A percentile compares a stretch with the other conserved stretches of the same genome.
Evolutionary conservation across 2,113 vertebrate genomes (phyloP).

Genomic region (Porphyrio hochstetteri): DNA sequence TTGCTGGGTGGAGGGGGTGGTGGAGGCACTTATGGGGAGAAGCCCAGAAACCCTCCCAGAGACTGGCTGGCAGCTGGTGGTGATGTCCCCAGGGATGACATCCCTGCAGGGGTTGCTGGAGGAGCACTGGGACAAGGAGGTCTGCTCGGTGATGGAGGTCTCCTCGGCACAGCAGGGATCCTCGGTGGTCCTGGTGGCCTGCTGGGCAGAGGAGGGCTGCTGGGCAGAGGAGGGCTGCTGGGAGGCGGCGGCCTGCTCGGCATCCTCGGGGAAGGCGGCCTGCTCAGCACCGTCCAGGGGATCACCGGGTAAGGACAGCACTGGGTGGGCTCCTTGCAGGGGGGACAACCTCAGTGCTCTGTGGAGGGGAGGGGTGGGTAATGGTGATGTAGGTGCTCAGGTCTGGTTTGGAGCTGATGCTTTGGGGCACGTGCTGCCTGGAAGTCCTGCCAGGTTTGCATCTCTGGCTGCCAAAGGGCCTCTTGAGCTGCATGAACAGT

Average conservation of each 20-base stretch:
- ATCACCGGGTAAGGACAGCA: slow-evolving; percentile 66
- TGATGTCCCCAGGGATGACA: neutral
- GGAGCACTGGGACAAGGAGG: slow-evolving; percentile 11
- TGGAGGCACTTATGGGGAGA: rapidly evolving
- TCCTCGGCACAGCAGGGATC: slow-evolving; percentile 21
- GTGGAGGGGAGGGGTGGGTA: neutral
- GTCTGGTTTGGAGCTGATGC: neutral
- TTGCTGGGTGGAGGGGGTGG: neutral
- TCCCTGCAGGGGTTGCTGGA: neutral
- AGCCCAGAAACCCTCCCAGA: neutral
- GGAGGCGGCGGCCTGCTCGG: slow-evolving; percentile 63
- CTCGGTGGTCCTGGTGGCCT: slow-evolving; percentile 41
- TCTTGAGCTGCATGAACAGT: rapidly evolving
- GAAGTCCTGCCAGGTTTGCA: neutral
- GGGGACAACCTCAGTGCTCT: no score
- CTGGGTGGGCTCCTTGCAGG: rapidly evolving
- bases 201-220: slow-evolving; percentile 58
- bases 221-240: slow-evolving; percentile 63
- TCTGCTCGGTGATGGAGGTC: slow-evolving; percentile 35
- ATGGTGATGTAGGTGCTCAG: neutral
- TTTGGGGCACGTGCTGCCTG: neutral
- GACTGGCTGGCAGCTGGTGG: neutral
- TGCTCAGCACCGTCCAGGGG: slow-evolving; percentile 68
- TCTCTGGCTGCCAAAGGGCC: neutral
- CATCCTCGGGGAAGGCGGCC: slow-evolving; percentile 63